These are phyloP conservation scores for Serinus canaria DNA, from an alignment of 2,113 vertebrate species.

Conservation along the genomic window DNA sequence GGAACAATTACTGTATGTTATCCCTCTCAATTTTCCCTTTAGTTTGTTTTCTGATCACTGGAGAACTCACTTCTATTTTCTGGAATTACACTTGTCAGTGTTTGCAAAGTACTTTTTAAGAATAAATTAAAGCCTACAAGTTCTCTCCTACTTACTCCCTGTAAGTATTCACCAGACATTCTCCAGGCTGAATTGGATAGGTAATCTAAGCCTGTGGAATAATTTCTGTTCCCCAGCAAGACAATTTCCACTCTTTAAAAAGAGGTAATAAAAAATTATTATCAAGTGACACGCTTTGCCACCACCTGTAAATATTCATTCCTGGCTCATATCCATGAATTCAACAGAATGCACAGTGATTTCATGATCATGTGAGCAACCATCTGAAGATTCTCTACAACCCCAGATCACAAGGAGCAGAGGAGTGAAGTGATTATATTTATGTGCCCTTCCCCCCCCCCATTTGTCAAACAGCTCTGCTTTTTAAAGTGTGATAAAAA, in stretches of 20 bases:
- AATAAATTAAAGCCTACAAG: not conserved
- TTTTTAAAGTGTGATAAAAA: slow-evolving; percentile 55
- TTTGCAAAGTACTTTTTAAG: not conserved
- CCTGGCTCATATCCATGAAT: not conserved
- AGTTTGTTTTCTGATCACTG: not conserved
- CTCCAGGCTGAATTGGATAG: not conserved
- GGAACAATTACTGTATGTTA: not conserved
- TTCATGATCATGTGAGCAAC: slow-evolving; percentile 34
- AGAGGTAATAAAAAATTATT: not conserved
- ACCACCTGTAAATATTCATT: slow-evolving; percentile 48
- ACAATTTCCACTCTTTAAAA: slow-evolving; percentile 33
- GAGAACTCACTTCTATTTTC: not conserved
- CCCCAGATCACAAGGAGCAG: not conserved
- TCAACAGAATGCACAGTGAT: slow-evolving; percentile 18
- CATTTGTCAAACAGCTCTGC: slow-evolving; percentile 9
- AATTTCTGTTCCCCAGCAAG: not conserved
- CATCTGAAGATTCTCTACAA: slow-evolving; percentile 56
- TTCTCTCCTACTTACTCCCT: not conserved
- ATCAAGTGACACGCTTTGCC: not conserved
- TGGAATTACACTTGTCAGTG: not conserved
- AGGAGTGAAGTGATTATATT: slow-evolving; percentile 36
- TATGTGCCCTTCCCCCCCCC: not conserved
- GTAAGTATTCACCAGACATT: not conserved
- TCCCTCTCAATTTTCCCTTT: not conserved
- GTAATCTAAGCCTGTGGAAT: not conserved